Evolutionary conservation across 2,888 invertebrate genomes (phyloP), one percentile per base, ranked within the genome.

Genomic region (Amaurobius ferox): DNA sequence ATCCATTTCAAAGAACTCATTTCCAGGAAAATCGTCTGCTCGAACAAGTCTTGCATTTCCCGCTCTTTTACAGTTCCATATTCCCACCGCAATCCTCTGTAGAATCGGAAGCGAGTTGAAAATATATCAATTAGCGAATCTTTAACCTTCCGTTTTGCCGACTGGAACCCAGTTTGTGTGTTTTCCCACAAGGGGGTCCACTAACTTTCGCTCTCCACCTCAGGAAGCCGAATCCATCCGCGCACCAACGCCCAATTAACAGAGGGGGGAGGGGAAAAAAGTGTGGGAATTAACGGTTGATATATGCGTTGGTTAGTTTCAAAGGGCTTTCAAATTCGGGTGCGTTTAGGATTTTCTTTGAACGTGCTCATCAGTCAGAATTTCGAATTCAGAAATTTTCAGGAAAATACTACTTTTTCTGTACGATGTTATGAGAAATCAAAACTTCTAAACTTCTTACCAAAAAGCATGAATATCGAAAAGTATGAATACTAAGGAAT

Each of bases 261-360:
- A 23, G 55, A 55, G 66, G 76, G 66, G 40, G 29, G 76, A 30
- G 48, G 64, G 64, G 19, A 55, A 55, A 23, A 55, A 55, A 55
- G 23, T 55, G 55, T 55, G 55, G 23, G 55, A 55, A 55, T 55
- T 55, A 55, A 55, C 55, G 13, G 55, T 23, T 23, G 11, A 55
- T 23, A 55, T 44, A 44, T 44, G n/a, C n/a, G n/a, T n/a, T n/a
- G n/a, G n/a, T n/a, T n/a, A n/a, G n/a, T n/a, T n/a, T n/a, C n/a
- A n/a, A n/a, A n/a, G n/a, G n/a, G n/a, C n/a, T n/a, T n/a, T n/a
- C n/a, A n/a, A n/a, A n/a, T n/a, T n/a, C n/a, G n/a, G n/a, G n/a
- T n/a, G n/a, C n/a, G n/a, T n/a, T n/a, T n/a, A n/a, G n/a, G n/a
- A n/a, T n/a, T n/a, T n/a, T n/a, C n/a, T n/a, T n/a, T n/a, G n/a